Percentiles rank a stretch among this genome's conserved stretches.
These are phyloP conservation scores for Alca torda DNA, from an alignment of 2,797 vertebrate genomes.

Conservation along the genomic window DNA sequence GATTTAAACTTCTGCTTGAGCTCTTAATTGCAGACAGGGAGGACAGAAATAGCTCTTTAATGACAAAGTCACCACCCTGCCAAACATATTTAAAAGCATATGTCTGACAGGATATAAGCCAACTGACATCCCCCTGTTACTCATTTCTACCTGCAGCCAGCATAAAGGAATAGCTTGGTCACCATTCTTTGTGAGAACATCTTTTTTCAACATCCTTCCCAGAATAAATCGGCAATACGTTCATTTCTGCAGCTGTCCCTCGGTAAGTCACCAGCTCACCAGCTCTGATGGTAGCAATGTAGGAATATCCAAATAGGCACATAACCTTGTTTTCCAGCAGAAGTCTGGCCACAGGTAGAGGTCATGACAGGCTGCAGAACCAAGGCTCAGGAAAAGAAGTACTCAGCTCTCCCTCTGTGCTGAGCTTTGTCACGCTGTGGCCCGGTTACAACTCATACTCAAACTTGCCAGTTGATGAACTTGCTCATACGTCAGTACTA, in stretches of 20 bases:
- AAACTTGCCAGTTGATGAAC: not conserved
- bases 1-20: not conserved
- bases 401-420: not conserved
- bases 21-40: not conserved
- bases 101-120: not conserved
- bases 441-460: not conserved
- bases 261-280: not conserved
- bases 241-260: not conserved
- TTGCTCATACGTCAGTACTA: not conserved
- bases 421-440: not conserved
- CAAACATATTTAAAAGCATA: not conserved
- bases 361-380: not conserved
- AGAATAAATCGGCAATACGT: not conserved
- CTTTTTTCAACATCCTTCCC: not conserved
- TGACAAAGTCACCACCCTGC: not conserved
- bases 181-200: not conserved
- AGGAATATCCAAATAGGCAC: not conserved
- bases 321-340: not conserved
- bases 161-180: not conserved
- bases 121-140: not conserved
- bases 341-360: not conserved
- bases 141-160: not conserved
- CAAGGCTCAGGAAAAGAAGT: not conserved
- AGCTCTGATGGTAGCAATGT: not conserved
- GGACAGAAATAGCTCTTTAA: not conserved